These are phyloP conservation scores for Mastomys coucha DNA, from an alignment of 2,113 vertebrate genomes.

Conservation along the genomic window DNA sequence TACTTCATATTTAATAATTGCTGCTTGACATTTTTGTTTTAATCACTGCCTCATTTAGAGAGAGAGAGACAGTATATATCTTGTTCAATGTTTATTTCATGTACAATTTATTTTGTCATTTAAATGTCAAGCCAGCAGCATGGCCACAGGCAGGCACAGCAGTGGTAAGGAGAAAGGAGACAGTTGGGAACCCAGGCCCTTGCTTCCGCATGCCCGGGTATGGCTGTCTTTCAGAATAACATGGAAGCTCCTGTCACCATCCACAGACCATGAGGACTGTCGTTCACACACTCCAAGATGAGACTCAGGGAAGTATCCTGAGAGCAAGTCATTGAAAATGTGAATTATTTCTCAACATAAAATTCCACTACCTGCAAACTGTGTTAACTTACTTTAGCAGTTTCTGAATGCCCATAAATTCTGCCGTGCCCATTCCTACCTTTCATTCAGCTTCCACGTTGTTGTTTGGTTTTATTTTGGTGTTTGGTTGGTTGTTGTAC, in stretches of 20 bases:
- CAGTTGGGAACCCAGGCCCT: no score
- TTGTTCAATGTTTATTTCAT: not conserved
- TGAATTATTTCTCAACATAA: not conserved
- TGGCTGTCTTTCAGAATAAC: not conserved
- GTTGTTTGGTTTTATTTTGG: not conserved
- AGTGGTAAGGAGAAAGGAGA: not conserved
- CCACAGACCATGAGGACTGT: no score
- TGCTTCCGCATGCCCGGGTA: not conserved
- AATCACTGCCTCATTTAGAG: not conserved
- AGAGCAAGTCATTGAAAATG: not conserved
- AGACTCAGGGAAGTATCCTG: no score
- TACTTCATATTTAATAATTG: not conserved
- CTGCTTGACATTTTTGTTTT: constrained; percentile 19
- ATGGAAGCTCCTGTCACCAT: not conserved
- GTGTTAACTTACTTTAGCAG: not conserved
- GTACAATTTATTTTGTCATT: not conserved
- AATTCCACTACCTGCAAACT: not conserved
- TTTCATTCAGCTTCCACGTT: not conserved
- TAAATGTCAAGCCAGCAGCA: not conserved
- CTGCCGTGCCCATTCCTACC: not conserved
- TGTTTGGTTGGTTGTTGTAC: not conserved
- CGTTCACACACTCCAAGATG: not conserved
- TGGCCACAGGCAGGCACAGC: not conserved
- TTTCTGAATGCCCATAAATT: not conserved
- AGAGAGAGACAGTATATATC: not conserved